Conservation (phyloP, 2,888 invertebrate genomes). For the Peribatodes rhomboidaria region DNA sequence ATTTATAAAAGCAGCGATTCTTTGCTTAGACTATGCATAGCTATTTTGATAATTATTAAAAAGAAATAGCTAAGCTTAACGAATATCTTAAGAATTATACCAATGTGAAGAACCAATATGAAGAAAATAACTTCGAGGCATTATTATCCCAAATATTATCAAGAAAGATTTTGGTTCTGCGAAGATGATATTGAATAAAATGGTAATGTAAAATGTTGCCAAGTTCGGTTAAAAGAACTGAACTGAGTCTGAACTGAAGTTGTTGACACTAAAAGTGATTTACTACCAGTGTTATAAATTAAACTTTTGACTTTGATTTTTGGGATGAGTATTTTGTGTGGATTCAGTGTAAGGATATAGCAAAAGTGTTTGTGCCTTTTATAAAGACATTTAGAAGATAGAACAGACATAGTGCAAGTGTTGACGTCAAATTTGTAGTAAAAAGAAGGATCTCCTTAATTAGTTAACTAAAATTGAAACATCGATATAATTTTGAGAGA, state of each 20-base stretch:
- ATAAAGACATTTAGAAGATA: neutral
- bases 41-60: neutral
- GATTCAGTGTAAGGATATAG: neutral
- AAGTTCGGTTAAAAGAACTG: neutral
- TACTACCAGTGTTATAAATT: neutral
- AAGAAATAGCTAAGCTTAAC: too few species aligned
- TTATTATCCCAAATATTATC: constrained; percentile 5
- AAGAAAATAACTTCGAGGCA: neutral
- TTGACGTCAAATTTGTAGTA: neutral
- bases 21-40: neutral
- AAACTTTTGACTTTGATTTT: neutral
- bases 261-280: neutral
- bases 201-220: neutral
- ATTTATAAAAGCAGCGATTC: too few species aligned
- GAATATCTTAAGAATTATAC: neutral
- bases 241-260: neutral
- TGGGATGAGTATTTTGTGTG: neutral
- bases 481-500: neutral
- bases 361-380: constrained; percentile 13
- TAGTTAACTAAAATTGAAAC: neutral
- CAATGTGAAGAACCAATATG: neutral
- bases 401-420: neutral
- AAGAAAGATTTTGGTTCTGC: neutral
- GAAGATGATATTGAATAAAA: neutral
- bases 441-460: constrained; percentile 28